A percentile compares a stretch with the other conserved stretches of the same genome.
phyloP scores from a whole-genome alignment of 2,113 vertebrate species.

The Rhinolophus ferrumequinum region DNA sequence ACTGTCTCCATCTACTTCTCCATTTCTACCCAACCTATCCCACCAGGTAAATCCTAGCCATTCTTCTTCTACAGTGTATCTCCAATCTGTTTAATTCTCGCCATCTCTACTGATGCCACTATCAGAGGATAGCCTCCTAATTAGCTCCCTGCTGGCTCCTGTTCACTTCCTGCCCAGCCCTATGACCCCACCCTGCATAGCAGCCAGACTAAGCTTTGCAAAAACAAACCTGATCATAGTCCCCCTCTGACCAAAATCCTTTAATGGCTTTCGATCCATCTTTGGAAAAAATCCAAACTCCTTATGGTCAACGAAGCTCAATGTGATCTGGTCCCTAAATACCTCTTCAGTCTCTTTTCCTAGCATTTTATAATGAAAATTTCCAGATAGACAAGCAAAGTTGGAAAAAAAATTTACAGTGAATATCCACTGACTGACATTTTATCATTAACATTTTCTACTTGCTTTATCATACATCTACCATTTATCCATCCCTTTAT shows the following conservation, averaged over 20 bases:
- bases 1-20: neutral
- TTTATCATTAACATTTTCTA: neutral
- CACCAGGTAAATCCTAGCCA: neutral
- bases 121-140: neutral
- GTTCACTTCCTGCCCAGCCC: neutral
- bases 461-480: neutral
- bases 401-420: neutral
- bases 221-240: conserved; percentile 44
- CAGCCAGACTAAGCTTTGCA: neutral
- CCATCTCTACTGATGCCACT: neutral
- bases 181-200: neutral
- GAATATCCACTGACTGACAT: neutral
- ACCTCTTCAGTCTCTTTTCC: neutral
- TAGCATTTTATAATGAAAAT: neutral
- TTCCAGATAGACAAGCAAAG: neutral
- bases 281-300: conserved; percentile 62
- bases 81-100: neutral
- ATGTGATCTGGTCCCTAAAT: neutral
- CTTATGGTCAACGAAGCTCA: neutral
- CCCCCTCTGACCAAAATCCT: neutral
- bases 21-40: too few species aligned
- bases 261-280: conserved; percentile 66
- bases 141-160: neutral
- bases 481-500: neutral
- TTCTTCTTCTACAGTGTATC: neutral